Base-by-base conservation (phyloP, 2,888 invertebrate species). In the Selenia dentaria region DNA sequence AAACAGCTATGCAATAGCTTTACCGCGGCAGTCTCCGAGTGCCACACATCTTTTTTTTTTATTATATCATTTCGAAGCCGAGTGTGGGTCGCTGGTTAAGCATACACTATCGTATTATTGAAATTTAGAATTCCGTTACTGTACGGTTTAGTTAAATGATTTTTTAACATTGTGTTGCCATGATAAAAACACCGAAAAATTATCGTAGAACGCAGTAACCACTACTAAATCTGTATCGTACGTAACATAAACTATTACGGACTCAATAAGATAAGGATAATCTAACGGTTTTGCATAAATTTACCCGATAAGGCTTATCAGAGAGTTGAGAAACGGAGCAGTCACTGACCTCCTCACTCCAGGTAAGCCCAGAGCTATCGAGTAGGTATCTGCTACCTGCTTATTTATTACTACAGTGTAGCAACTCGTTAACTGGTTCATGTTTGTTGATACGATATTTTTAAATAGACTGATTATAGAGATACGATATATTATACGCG, bases 281-380 rank as follows among this genome's bases (percentile, higher is more conserved):
- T 54, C 51, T 47, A 11, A 29, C 24, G 33, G 42, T 46, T 47
- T 48, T 41, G 49, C 53, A 25, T 29, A 20, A 28, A 24, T 16
- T 34, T 10, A 13, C 25, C 39, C 25, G 56, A 49, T 49, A 51
- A 51, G 38, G 1, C 0, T 13, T 31, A 57, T 54, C 51, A 49
- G 40, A 2, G 6, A 28, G 22, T 11, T 35, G 14, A 14, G 32
- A 22, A 32, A 20, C 10, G 20, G 42, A 6, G 22, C 25, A 10
- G 47, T 28, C 45, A 38, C 3, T 43, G 39, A 45, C 28, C 54
- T 31, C 12, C 12, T 18, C 6, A 2, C 20, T 2, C 6, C 35
- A 25, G 25, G 20, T 31, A 12, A 36, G 31, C 25, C 35, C 6
- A 34, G 11, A 9, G 10, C 25, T 10, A 25, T 24, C 24, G 24